phyloP scores from a whole-genome alignment of 2,113 vertebrate genomes.

The Salminus brasiliensis region DNA sequence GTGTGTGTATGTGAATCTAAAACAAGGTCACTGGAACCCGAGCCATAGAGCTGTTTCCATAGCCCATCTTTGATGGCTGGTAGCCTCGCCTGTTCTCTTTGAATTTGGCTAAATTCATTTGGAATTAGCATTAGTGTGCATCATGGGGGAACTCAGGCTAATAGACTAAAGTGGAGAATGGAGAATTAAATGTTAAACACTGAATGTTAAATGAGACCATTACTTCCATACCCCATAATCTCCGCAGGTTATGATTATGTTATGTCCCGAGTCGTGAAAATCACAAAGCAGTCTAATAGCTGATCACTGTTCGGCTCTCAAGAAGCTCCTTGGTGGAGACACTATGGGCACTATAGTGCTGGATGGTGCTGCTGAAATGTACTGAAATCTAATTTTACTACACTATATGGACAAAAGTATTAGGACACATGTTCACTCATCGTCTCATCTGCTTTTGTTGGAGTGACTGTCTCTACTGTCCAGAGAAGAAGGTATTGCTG shows the following conservation, averaged over 20 bases:
- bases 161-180: conserved; percentile 10
- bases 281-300: background rate
- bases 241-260: background rate
- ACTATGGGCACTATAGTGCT: no score
- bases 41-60: background rate
- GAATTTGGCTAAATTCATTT: conserved; percentile 11
- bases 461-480: no score
- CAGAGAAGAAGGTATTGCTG: no score
- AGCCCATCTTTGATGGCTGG: background rate
- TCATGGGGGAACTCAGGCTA: conserved; percentile 21
- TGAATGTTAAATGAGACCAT: background rate
- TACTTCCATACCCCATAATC: background rate
- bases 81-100: conserved; percentile 8
- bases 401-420: no score
- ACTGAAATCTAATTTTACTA: no score
- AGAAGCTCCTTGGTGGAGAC: background rate
- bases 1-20: conserved; percentile 3
- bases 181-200: conserved; percentile 11
- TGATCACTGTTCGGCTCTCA: background rate
- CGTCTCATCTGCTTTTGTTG: no score
- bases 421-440: no score
- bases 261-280: background rate
- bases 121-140: background rate
- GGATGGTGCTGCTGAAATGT: no score
- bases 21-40: conserved; percentile 12